Conservation (phyloP, 2,797 vertebrate species). For the Melanotaenia nigrans region DNA sequence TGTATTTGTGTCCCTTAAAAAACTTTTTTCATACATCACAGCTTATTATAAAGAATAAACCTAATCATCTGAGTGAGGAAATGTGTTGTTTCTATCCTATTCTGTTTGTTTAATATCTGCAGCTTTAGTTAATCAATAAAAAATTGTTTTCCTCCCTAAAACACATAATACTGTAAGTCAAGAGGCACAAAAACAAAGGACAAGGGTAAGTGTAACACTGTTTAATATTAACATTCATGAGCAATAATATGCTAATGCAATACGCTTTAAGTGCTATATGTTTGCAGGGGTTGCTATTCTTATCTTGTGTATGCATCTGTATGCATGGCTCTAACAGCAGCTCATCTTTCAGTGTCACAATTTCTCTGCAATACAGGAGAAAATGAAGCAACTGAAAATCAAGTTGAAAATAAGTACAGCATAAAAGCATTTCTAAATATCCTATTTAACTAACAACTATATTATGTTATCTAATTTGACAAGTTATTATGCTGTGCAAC, state of each 20-base stretch:
- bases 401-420: conserved; percentile 8
- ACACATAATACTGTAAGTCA: not conserved
- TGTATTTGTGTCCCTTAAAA: not conserved
- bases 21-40: conserved; percentile 11
- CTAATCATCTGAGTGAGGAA: not conserved
- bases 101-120: not conserved
- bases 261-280: conserved; percentile 12
- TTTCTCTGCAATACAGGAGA: conserved; percentile 26
- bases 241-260: conserved; percentile 18
- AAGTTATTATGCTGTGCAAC: not conserved
- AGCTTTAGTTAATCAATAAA: not conserved
- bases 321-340: conserved; percentile 15
- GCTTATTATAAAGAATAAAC: no score
- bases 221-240: conserved; percentile 31
- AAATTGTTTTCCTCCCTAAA: not conserved
- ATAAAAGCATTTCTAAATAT: not conserved
- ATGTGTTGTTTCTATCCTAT: not conserved
- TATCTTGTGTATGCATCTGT: not conserved
- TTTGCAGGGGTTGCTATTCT: not conserved
- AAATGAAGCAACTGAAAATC: conserved; percentile 18
- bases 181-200: not conserved
- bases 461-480: not conserved
- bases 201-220: conserved; percentile 44
- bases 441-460: not conserved
- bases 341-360: not conserved